These are phyloP conservation scores for Corythornis cristatus DNA, from an alignment of 2,113 vertebrate genomes.

Conservation along the genomic window DNA sequence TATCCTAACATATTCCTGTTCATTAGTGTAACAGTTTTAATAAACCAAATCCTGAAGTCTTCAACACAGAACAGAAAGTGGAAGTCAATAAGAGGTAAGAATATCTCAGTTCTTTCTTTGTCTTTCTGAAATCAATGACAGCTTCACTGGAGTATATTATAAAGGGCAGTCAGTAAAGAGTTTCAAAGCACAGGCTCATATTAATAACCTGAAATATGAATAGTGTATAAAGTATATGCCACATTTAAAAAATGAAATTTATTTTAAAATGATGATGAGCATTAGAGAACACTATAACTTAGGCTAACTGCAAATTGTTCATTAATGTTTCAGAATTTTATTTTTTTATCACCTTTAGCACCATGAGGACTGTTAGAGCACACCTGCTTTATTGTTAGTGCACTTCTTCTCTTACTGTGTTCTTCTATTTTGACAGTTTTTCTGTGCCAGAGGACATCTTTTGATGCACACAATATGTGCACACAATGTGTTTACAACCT, in stretches of 20 bases:
- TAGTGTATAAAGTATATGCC: background rate
- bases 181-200: background rate
- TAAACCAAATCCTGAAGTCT: background rate
- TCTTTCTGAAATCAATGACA: background rate
- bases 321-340: background rate
- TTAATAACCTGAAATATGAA: background rate
- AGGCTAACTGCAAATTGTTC: background rate
- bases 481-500: background rate
- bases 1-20: background rate
- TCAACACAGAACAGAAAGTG: background rate
- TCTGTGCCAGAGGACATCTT: background rate
- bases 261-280: background rate
- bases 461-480: background rate
- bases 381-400: background rate
- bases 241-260: background rate
- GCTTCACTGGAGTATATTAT: background rate
- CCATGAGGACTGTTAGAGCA: background rate
- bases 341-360: background rate
- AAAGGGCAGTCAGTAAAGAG: background rate
- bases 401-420: background rate
- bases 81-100: background rate
- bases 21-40: background rate
- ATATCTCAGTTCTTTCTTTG: background rate
- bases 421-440: background rate
- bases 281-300: background rate